A percentile compares a stretch with the other conserved stretches of the same genome.
phyloP scores from a whole-genome alignment of 2,888 invertebrate species.

The Lepidocyrtoides sp. region DNA sequence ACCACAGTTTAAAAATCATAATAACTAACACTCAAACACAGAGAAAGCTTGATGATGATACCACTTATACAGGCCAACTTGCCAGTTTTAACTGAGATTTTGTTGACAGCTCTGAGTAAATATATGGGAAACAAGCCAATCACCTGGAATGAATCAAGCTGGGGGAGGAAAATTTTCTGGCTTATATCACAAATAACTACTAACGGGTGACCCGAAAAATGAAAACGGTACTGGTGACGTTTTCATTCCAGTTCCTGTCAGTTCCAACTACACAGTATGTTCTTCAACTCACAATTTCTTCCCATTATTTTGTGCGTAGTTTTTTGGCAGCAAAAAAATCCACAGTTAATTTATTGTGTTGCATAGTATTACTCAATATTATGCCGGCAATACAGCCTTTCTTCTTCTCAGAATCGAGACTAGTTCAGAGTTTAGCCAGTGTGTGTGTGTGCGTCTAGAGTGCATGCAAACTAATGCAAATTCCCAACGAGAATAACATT shows the following conservation, averaged over 20 bases:
- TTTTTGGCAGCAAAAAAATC: neutral
- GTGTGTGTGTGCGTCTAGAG: no score
- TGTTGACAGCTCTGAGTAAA: neutral
- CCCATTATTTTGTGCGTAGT: neutral
- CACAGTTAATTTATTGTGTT: conserved; percentile 11
- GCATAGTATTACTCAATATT: neutral
- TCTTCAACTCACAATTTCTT: neutral
- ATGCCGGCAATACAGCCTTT: conserved; percentile 8
- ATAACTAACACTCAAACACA: no score
- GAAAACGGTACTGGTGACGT: neutral
- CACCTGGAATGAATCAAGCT: neutral
- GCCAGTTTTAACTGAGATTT: no score
- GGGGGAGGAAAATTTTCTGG: neutral
- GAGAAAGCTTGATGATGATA: no score
- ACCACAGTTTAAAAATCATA: no score
- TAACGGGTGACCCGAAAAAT: neutral
- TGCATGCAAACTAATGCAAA: neutral
- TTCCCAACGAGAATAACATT: conserved; percentile 3
- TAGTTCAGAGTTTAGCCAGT: conserved; percentile 5
- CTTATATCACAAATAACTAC: neutral
- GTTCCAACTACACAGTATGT: neutral
- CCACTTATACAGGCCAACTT: no score
- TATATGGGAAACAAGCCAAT: neutral
- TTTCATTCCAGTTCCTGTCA: conserved; percentile 22
- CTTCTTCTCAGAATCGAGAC: conserved; percentile 36